Evolutionary conservation across 2,888 invertebrate genomes (phyloP), one percentile per base, ranked within the genome.

Genomic region (Theodoxus fluviatilis): DNA sequence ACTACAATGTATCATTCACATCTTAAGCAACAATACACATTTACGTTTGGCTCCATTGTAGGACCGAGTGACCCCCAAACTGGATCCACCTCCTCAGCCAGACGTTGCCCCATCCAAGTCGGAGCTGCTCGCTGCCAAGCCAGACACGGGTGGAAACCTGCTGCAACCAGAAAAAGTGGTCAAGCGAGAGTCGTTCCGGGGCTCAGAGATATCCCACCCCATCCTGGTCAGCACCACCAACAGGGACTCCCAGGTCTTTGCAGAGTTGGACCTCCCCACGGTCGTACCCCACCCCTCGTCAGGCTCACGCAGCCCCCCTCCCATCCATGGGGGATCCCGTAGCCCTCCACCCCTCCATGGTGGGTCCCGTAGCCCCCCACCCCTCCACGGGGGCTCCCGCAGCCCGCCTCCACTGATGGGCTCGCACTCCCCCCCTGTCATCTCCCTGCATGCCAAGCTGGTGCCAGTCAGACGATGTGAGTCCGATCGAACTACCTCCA

Each of bases 151-250:
- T 55, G 4, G 43, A 52, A 33, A 18, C 40, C 33, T 65, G 65
- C n/a, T n/a, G n/a, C n/a, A n/a, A n/a, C n/a, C n/a, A n/a, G 70
- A 68, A 18, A 67, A 66, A 38, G 73, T 80, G 28, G 74, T 79
- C 7, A 81, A 79, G 67, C 76, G 79, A 67, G 75, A 80, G 22
- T 80, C 80, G 22, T 73, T 82, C 31, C 76, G 77, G 6, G 76
- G 80, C 37, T 67, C 76, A 0, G 79, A 82, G 66, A 83, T 83
- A 28, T 83, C 83, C 2, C 78, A 74, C 28, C 83, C 83, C 33
- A 78, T 83, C 3, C 72, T 83, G 33, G 78, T 81, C 3, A 82
- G 83, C 71, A 83, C 82, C 35, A 83, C 83, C 22, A 82, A 82
- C 71, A 73, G 83, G 31, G 74, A 80, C 66, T 82, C 83, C 15